Evolutionary conservation across 2,888 invertebrate genomes (phyloP), one percentile per base, ranked within the genome.

Genomic region (Hetaerina titia): DNA sequence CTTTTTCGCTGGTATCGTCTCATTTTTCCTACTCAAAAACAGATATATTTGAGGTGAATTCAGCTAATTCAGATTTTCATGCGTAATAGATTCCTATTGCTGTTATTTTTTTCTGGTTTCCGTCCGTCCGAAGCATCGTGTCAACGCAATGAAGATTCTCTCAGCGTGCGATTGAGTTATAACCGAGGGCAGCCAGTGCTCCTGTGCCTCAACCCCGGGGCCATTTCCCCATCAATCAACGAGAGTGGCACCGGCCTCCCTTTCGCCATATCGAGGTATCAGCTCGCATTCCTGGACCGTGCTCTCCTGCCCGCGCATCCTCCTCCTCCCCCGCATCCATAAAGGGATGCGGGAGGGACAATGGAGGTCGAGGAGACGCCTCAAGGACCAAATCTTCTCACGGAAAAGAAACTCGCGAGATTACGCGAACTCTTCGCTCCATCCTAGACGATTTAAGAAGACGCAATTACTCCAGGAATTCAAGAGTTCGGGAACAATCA

Each of bases 361-460:
- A n/a, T 57, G 13, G 89, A 89, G 57, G 7, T 9, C n/a, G 89
- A n/a, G 89, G 22, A 58, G 15, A 88, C 45, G 57, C 58, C 89
- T 58, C 89, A 89, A 89, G 89, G 89, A 89, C 89, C 89, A 58
- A 89, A 89, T 19, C 57, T 89, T 89, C 89, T 89, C 89, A 89
- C 89, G 89, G 89, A 89, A 45, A 19, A 58, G 58, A 19, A 22
- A 89, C 89, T 22, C 57, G 56, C 56, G n/a, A 22, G 57, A 89
- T 58, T 81, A 57, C 56, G 58, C 57, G 89, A 89, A 56, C 58
- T 58, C n/a, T n/a, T 22, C 58, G 22, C 89, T 89, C 56, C 57
- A n/a, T 58, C 56, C 15, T 19, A n/a, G 22, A 22, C 58, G 89
- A 58, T 58, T 57, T 89, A 58, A 31, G 89, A n/a, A 89, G n/a